Evolutionary conservation across 2,888 invertebrate species (phyloP), one percentile per base, ranked within the genome.

Genomic region (Julus scanicus): DNA sequence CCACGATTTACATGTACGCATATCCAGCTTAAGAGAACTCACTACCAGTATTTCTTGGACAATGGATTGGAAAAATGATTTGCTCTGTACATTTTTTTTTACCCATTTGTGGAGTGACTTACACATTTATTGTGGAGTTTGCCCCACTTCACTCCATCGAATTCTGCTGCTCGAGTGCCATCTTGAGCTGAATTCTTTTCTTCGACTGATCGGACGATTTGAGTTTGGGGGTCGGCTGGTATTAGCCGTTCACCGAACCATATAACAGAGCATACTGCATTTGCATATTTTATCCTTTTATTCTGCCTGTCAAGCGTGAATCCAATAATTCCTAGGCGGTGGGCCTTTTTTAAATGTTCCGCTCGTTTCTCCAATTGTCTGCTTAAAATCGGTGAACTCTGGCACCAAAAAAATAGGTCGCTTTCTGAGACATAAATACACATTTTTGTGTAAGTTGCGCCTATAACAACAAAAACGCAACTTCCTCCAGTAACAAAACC

Each of bases 91-190:
- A 5, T 5, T 5, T 53, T 53, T 53, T 53, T 53, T 15, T 15
- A 53, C 17, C n/a, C n/a, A n/a, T n/a, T n/a, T n/a, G n/a, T 63
- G n/a, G 57, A 63, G n/a, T 63, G 57, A 63, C 57, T 63, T 63
- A n/a, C 1, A 53, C 53, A 53, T 53, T 6, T 53, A n/a, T n/a
- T 63, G n/a, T n/a, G n/a, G n/a, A 63, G 57, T 63, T 63, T 63
- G 57, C 2, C n/a, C 57, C 57, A 63, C 57, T 8, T 63, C n/a
- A 63, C 57, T 63, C 57, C 17, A 15, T n/a, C 57, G n/a, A 5
- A 63, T 63, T 63, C n/a, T 63, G 57, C n/a, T 63, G 57, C n/a
- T 63, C n/a, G 57, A 63, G 57, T 63, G 57, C 57, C 57, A 63
- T 63, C 57, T 15, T 63, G 53, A 13, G 57, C 57, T n/a, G 57